These are phyloP conservation scores for Microplitis deprimator DNA, from an alignment of 2,888 invertebrate species.

Conservation along the genomic window DNA sequence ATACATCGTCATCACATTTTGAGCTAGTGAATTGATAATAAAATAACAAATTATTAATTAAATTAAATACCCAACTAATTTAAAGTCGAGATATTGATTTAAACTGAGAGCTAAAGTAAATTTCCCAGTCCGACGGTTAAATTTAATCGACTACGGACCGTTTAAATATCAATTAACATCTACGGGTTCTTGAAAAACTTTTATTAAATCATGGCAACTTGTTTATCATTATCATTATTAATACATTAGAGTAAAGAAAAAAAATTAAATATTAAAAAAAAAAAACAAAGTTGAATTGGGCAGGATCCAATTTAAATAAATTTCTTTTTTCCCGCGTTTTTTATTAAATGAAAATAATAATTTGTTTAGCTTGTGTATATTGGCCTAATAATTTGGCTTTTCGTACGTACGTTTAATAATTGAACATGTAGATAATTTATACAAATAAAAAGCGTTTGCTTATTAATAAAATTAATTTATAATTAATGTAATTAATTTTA, in stretches of 20 bases:
- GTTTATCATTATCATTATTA: background rate
- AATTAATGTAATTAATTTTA: background rate
- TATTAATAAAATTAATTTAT: background rate
- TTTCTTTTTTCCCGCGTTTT: conserved; percentile 35
- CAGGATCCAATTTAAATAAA: conserved; percentile 62
- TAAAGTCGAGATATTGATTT: background rate
- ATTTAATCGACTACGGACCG: conserved; percentile 35
- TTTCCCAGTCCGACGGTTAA: conserved; percentile 29
- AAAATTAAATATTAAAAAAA: conserved; percentile 32
- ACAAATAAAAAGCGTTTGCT: background rate
- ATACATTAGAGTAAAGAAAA: conserved; percentile 7
- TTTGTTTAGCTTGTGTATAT: conserved; percentile 62
- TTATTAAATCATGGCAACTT: background rate
- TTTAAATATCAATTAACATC: conserved; percentile 28
- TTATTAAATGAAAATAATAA: background rate
- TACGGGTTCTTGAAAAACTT: conserved; percentile 11
- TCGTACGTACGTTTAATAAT: background rate
- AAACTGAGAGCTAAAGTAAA: background rate
- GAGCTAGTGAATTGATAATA: background rate
- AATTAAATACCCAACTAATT: background rate
- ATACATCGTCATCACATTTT: background rate
- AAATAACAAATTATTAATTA: background rate
- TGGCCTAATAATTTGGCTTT: conserved; percentile 52
- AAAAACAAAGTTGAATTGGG: conserved; percentile 56
- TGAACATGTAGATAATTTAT: background rate